Conservation (phyloP, 2,888 invertebrate species). For the Torymus aiolomorphi region DNA sequence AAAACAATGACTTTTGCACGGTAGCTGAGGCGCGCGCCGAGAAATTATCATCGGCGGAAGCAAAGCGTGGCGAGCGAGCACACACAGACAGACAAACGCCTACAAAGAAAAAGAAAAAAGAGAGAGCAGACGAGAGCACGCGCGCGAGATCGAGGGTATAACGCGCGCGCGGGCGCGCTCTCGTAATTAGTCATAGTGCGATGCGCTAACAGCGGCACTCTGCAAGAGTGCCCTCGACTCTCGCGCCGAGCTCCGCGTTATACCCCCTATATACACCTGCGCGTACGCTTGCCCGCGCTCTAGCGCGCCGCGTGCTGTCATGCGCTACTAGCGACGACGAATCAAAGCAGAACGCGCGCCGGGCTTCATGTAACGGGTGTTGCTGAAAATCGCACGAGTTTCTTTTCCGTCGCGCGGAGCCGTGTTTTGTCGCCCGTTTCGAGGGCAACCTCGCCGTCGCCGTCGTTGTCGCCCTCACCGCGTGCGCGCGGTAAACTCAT, state of each 20-base stretch:
- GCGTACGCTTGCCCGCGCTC: conserved; percentile 7
- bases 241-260: conserved; percentile 47
- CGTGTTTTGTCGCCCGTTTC: conserved; percentile 13
- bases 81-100: no score
- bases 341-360: conserved; percentile 44
- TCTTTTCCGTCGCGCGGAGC: neutral
- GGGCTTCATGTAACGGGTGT: conserved; percentile 56
- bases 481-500: neutral
- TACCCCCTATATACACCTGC: conserved; percentile 18
- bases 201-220: conserved; percentile 75
- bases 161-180: neutral
- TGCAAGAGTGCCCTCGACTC: conserved; percentile 70
- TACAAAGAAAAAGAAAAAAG: neutral
- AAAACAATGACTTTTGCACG: no score
- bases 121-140: neutral
- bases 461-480: no score
- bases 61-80: no score
- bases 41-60: no score
- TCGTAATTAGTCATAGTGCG: conserved; percentile 69
- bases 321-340: conserved; percentile 54
- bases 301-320: conserved; percentile 27
- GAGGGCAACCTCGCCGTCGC: conserved; percentile 5
- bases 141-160: conserved; percentile 39
- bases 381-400: conserved; percentile 27
- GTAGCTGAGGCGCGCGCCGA: no score